Evolutionary conservation across 2,888 invertebrate species (phyloP).

Genomic region (Eudasyphora cyanicolor): DNA sequence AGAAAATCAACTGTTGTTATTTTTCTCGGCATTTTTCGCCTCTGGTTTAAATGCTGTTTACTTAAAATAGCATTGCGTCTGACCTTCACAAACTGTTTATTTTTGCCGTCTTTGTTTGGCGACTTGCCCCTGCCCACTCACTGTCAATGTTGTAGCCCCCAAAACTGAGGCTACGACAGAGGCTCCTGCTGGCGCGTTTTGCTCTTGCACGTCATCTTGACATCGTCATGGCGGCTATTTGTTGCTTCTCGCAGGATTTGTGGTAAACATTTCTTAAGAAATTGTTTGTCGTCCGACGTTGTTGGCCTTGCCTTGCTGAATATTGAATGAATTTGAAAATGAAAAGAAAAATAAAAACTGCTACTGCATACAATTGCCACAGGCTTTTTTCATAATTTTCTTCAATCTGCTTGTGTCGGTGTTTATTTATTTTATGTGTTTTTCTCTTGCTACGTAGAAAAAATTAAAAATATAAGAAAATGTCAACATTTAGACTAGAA

Average conservation of each 20-base stretch:
- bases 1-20: slow-evolving; percentile 31
- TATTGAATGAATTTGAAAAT: slow-evolving; percentile 14
- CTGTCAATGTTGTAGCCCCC: neutral
- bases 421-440: neutral
- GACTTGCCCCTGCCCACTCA: neutral
- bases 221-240: neutral
- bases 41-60: slow-evolving; percentile 1
- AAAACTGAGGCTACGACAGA: no score
- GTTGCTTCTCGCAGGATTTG: slow-evolving; percentile 1
- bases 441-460: no score
- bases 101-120: no score
- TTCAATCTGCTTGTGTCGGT: neutral
- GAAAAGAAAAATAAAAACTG: neutral
- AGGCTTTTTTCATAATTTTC: neutral
- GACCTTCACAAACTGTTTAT: slow-evolving; percentile 20
- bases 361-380: neutral
- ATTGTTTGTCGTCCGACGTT: neutral
- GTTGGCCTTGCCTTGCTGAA: slow-evolving; percentile 7
- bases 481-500: slow-evolving; percentile 4
- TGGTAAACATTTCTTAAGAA: neutral
- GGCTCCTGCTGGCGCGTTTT: neutral
- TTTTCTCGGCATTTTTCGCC: neutral
- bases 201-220: neutral
- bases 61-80: slow-evolving; percentile 26
- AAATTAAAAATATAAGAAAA: neutral